Evolutionary conservation across 2,797 vertebrate genomes (phyloP).

Genomic region (Tenualosa thibaudeaui): DNA sequence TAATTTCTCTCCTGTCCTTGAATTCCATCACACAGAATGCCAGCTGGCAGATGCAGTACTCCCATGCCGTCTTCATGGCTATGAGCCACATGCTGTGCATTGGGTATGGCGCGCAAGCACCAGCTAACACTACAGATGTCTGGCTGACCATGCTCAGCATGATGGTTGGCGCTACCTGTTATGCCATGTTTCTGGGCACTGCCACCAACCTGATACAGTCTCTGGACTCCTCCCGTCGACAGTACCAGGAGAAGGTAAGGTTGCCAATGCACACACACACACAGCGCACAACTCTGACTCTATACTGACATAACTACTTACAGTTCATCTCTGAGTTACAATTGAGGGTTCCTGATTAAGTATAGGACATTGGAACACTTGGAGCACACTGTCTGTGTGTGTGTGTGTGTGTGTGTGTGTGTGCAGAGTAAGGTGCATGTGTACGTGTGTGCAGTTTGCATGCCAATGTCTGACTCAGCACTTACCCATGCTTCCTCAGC

Average conservation of each 20-base stretch:
- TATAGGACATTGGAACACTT: too few species aligned
- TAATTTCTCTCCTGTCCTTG: background rate
- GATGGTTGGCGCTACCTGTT: conserved; percentile 95
- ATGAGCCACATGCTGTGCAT: conserved; percentile 99
- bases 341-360: background rate
- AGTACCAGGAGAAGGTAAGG: conserved; percentile 95
- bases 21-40: conserved; percentile 47
- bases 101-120: conserved; percentile 89
- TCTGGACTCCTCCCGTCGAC: conserved; percentile 90
- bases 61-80: conserved; percentile 91
- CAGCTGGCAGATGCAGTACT: conserved; percentile 93
- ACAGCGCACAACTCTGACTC: background rate
- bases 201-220: conserved; percentile 92
- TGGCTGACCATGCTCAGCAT: conserved; percentile 84
- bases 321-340: background rate
- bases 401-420: too few species aligned
- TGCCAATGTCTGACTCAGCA: background rate
- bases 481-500: background rate
- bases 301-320: background rate
- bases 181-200: conserved; percentile 96
- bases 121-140: conserved; percentile 83
- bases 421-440: background rate
- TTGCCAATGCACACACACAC: background rate
- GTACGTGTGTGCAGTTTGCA: background rate
- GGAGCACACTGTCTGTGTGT: too few species aligned